Evolutionary conservation across 2,888 invertebrate species (phyloP).

Genomic region (Tigriopus californicus): DNA sequence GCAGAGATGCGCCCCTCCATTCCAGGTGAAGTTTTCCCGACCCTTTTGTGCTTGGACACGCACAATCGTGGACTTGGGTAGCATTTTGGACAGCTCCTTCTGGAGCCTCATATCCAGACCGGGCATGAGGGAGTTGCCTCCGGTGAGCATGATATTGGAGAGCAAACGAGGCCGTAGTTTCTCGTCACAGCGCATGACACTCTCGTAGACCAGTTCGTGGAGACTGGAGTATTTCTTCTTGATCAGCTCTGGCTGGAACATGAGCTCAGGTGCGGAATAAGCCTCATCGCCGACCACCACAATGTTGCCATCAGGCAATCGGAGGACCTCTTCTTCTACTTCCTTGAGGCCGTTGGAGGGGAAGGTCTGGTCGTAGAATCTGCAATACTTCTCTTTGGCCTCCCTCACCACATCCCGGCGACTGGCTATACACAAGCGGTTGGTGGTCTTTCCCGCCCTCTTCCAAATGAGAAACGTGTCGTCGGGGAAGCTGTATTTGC

Average conservation of each 20-base stretch:
- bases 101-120: slow-evolving; percentile 9
- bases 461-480: slow-evolving; percentile 11
- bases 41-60: slow-evolving; percentile 6
- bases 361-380: neutral
- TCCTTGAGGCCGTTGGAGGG: neutral
- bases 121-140: slow-evolving; percentile 13
- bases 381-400: slow-evolving; percentile 11
- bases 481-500: slow-evolving; percentile 15
- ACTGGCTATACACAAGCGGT: neutral
- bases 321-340: slow-evolving; percentile 3
- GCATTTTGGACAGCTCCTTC: slow-evolving; percentile 1
- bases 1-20: slow-evolving; percentile 10
- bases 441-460: neutral
- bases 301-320: slow-evolving; percentile 14
- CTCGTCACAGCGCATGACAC: slow-evolving; percentile 7
- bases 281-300: slow-evolving; percentile 14
- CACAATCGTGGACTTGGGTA: neutral
- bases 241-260: slow-evolving; percentile 4
- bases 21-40: slow-evolving; percentile 9
- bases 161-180: slow-evolving; percentile 1
- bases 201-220: slow-evolving; percentile 1
- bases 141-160: slow-evolving; percentile 7
- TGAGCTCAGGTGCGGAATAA: slow-evolving; percentile 2
- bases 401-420: slow-evolving; percentile 7
- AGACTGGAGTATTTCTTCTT: neutral